phyloP scores from a whole-genome alignment of 2,113 vertebrate species.

The Picathartes gymnocephalus region DNA sequence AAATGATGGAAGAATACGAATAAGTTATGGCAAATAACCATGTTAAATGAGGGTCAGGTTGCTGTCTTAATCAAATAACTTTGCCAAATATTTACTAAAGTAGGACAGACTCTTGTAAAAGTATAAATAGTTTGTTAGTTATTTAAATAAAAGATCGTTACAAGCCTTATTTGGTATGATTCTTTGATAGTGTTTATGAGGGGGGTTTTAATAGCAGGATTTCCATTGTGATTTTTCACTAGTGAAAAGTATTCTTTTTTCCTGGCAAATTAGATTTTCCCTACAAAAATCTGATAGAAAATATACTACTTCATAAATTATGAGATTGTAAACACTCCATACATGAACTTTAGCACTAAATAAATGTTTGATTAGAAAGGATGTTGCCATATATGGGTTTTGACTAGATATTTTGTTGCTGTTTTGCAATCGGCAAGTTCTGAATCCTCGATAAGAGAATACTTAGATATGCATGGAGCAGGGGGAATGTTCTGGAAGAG shows the following conservation, averaged over 20 bases:
- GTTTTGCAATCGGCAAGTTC: not conserved
- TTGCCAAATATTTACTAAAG: constrained; percentile 82
- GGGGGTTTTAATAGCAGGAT: constrained; percentile 58
- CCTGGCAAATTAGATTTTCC: constrained; percentile 40
- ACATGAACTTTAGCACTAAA: not conserved
- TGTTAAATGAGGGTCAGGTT: constrained; percentile 72
- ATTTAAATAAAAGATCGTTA: constrained; percentile 77
- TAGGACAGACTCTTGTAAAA: constrained; percentile 78
- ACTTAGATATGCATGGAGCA: not conserved
- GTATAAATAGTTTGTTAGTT: constrained; percentile 82
- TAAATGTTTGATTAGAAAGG: not conserved
- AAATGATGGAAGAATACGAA: constrained; percentile 62
- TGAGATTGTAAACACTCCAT: not conserved
- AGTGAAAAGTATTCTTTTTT: constrained; percentile 11
- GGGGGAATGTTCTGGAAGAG: not conserved
- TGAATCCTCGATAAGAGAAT: not conserved
- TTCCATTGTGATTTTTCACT: constrained; percentile 71
- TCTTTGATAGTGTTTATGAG: constrained; percentile 70
- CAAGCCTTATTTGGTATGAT: constrained; percentile 78
- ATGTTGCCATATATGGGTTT: not conserved
- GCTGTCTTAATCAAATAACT: constrained; percentile 75
- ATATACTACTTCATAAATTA: constrained; percentile 3
- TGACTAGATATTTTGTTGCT: not conserved
- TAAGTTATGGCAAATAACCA: constrained; percentile 61
- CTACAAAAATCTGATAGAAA: constrained; percentile 56